phyloP scores from a whole-genome alignment of 2,888 invertebrate species.

The Apodemia duryi region DNA sequence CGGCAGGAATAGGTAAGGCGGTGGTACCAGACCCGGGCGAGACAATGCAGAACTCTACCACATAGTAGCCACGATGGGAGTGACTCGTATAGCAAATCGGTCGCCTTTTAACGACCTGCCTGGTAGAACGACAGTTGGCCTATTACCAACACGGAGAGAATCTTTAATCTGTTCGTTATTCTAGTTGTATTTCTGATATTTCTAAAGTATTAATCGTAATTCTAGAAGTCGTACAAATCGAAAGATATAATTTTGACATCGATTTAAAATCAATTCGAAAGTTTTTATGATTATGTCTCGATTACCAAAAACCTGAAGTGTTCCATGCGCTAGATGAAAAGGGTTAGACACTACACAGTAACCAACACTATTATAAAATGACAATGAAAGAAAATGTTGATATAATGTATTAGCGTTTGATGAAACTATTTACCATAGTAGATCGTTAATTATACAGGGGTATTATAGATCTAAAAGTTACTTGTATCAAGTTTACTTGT shows the following conservation, averaged over 20 bases:
- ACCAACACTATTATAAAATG: slow-evolving; percentile 20
- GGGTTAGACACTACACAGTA: slow-evolving; percentile 18
- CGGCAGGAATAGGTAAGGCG: no score
- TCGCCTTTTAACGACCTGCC: no score
- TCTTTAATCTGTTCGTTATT: no score
- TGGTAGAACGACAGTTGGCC: no score
- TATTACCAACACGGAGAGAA: no score
- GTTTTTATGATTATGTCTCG: slow-evolving; percentile 44
- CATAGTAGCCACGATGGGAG: no score
- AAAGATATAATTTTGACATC: not conserved
- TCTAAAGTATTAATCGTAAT: not conserved
- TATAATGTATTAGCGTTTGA: not conserved
- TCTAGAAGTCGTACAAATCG: not conserved
- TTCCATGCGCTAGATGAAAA: slow-evolving; percentile 24
- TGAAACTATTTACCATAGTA: not conserved
- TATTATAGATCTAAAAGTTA: no score
- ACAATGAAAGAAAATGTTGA: not conserved
- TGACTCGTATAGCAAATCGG: no score
- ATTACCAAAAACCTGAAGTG: slow-evolving; percentile 22
- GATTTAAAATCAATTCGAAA: not conserved
- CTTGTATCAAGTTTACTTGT: no score
- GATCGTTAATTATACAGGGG: not conserved
- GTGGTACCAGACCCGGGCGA: no score
- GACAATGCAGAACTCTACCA: no score
- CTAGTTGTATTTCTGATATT: not conserved